Conservation (phyloP, 2,888 invertebrate species). For the Temnothorax rugatulus region DNA sequence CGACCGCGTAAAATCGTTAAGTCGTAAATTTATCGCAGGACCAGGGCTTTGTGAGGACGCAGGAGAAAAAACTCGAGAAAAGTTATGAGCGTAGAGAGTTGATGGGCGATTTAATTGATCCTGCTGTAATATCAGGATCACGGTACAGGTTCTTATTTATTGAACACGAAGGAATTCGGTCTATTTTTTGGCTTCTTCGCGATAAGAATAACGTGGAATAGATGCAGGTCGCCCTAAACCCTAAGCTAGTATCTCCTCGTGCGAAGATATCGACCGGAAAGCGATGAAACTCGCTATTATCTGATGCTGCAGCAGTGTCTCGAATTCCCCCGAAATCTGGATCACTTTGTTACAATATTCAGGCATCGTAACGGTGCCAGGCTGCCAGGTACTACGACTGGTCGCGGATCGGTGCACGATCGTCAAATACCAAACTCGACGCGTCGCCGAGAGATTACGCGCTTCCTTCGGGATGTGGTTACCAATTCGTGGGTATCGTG, state of each 20-base stretch:
- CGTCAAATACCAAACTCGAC: background rate
- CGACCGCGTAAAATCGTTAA: conserved; percentile 35
- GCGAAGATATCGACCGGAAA: background rate
- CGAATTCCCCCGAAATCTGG: conserved; percentile 28
- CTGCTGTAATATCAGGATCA: conserved; percentile 15
- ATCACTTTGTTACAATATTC: conserved; percentile 53
- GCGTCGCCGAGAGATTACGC: conserved; percentile 43
- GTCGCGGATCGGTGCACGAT: conserved; percentile 34
- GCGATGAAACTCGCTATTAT: background rate
- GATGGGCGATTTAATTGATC: too few species aligned
- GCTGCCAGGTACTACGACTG: background rate
- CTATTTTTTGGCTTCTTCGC: background rate
- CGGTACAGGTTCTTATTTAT: conserved; percentile 23
- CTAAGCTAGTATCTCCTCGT: background rate
- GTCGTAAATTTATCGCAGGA: conserved; percentile 57
- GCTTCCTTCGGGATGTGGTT: conserved; percentile 38
- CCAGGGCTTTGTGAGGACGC: background rate
- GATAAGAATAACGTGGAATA: background rate
- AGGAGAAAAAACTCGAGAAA: background rate
- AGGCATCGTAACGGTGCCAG: conserved; percentile 55
- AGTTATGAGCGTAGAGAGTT: background rate
- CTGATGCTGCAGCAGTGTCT: background rate
- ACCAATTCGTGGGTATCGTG: conserved; percentile 62
- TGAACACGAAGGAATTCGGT: conserved; percentile 1
- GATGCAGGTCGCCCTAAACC: background rate